Evolutionary conservation across 2,797 vertebrate genomes (phyloP).

Genomic region (Spatula versicolor): DNA sequence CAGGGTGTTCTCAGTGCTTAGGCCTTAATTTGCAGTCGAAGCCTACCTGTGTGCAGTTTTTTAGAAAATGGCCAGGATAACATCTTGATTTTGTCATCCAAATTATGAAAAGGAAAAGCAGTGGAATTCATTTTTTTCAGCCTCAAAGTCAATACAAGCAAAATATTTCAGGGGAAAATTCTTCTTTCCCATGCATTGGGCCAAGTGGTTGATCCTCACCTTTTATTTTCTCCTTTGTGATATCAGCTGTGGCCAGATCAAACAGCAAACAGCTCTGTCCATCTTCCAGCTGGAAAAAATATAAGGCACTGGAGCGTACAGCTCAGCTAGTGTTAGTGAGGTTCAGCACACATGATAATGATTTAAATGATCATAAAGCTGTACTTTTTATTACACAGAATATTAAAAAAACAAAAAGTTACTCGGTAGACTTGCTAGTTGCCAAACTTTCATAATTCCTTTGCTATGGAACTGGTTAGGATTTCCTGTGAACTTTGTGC

Average conservation of each 20-base stretch:
- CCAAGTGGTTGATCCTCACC: neutral
- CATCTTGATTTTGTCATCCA: neutral
- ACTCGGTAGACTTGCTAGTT: neutral
- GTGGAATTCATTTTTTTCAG: neutral
- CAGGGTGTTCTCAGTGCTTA: neutral
- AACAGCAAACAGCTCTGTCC: neutral
- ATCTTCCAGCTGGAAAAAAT: neutral
- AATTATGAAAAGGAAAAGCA: neutral
- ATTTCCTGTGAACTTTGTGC: neutral
- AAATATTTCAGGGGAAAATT: neutral
- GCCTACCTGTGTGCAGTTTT: neutral
- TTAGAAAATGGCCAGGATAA: neutral
- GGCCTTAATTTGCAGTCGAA: neutral
- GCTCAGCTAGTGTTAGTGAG: neutral
- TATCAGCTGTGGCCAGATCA: neutral
- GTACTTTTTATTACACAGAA: neutral
- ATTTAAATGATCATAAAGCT: neutral
- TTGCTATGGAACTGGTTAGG: neutral
- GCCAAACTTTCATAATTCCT: neutral
- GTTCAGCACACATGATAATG: neutral
- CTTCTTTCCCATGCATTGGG: neutral
- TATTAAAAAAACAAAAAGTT: neutral
- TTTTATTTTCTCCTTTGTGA: neutral
- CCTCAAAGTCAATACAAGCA: neutral
- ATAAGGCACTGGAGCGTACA: neutral